These are phyloP conservation scores for Periophthalmodon schlosseri DNA, from an alignment of 2,113 vertebrate genomes.

Conservation along the genomic window DNA sequence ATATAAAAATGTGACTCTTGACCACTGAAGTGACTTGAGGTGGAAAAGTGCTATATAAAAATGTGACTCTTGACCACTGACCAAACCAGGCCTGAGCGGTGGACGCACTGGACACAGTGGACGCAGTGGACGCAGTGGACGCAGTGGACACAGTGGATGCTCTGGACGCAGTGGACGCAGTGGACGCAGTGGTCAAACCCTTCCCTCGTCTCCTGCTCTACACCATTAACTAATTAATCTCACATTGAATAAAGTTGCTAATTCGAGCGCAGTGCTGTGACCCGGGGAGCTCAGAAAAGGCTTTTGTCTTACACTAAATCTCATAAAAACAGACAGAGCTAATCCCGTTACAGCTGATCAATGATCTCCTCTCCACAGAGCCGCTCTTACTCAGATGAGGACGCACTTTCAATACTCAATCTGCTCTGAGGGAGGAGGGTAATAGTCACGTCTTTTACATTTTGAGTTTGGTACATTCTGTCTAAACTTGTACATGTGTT, in stretches of 20 bases:
- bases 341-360: neutral
- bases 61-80: too few species aligned
- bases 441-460: neutral
- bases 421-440: too few species aligned
- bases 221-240: constrained; percentile 9
- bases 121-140: too few species aligned
- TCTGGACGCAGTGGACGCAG: too few species aligned
- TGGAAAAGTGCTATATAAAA: too few species aligned
- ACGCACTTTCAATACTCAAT: neutral
- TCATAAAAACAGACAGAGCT: neutral
- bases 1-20: too few species aligned
- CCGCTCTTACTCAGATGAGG: neutral
- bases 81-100: too few species aligned
- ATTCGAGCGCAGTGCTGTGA: neutral
- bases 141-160: too few species aligned
- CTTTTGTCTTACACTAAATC: constrained; percentile 5
- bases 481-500: neutral
- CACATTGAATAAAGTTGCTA: constrained; percentile 3
- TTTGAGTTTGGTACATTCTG: neutral
- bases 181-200: too few species aligned
- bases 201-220: neutral
- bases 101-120: too few species aligned
- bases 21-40: too few species aligned
- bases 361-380: neutral
- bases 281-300: neutral